A percentile compares a stretch with the other conserved stretches of the same genome.
Evolutionary conservation across 2,797 vertebrate genomes (phyloP).

Genomic region (Anableps anableps): DNA sequence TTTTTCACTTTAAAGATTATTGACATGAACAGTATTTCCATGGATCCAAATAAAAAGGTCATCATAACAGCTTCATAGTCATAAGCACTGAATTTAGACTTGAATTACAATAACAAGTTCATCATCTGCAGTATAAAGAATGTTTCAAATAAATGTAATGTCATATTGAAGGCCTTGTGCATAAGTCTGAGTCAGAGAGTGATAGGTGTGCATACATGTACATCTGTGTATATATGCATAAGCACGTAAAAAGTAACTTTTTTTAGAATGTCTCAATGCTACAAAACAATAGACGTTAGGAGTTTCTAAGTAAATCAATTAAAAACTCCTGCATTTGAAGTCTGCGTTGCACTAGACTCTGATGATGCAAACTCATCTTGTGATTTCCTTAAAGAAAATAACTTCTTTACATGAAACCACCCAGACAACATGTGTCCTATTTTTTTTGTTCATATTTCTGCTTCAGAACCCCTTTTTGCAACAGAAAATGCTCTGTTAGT

Average conservation of each 20-base stretch:
- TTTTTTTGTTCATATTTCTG: not conserved
- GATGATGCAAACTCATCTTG: not conserved
- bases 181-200: not conserved
- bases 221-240: not conserved
- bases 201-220: not conserved
- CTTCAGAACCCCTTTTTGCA: constrained; percentile 3
- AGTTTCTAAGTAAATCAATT: not conserved
- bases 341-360: not conserved
- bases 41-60: not conserved
- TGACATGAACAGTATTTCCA: not conserved
- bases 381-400: not conserved
- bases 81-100: not conserved
- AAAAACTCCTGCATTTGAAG: not conserved
- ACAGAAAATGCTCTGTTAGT: constrained; percentile 15
- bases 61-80: not conserved
- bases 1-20: not conserved
- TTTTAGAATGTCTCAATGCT: not conserved
- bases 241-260: not conserved
- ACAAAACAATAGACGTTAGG: not conserved
- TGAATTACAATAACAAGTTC: not conserved
- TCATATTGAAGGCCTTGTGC: not conserved
- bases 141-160: not conserved
- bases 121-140: not conserved
- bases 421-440: not conserved
- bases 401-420: not conserved